Evolutionary conservation across 2,113 vertebrate species (phyloP).

Genomic region (Eublepharis macularius): DNA sequence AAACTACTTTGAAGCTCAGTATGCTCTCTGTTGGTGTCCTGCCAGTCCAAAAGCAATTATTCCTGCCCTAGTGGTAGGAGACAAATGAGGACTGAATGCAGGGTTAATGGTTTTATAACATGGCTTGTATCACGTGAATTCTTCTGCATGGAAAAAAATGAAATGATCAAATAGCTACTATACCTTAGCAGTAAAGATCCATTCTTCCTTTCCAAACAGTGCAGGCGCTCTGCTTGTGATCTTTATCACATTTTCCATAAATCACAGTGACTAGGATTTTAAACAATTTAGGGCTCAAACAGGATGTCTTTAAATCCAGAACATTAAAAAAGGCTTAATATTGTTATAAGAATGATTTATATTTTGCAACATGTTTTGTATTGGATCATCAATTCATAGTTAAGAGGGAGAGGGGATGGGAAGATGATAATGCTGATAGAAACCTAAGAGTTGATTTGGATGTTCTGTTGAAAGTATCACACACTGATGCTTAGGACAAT

Average conservation of each 20-base stretch:
- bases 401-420: neutral
- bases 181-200: conserved; percentile 10
- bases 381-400: neutral
- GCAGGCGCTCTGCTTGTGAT: conserved; percentile 9
- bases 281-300: neutral
- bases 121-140: neutral
- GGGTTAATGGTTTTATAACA: conserved; percentile 18
- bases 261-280: conserved; percentile 34
- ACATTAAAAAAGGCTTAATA: neutral
- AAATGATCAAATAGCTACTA: neutral
- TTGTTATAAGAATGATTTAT: neutral
- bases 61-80: conserved; percentile 18
- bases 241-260: conserved; percentile 26
- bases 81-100: conserved; percentile 32
- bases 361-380: neutral
- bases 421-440: neutral
- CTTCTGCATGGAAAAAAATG: conserved; percentile 15
- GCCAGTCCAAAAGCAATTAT: conserved; percentile 34
- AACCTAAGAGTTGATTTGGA: neutral
- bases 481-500: too few species aligned
- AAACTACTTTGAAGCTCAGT: conserved; percentile 24
- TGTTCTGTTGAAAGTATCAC: neutral
- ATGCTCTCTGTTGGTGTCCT: conserved; percentile 7
- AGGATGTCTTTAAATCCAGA: neutral
- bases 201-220: conserved; percentile 26